Evolutionary conservation across 2,797 vertebrate species (phyloP).

Genomic region (Intellagama lesueurii): DNA sequence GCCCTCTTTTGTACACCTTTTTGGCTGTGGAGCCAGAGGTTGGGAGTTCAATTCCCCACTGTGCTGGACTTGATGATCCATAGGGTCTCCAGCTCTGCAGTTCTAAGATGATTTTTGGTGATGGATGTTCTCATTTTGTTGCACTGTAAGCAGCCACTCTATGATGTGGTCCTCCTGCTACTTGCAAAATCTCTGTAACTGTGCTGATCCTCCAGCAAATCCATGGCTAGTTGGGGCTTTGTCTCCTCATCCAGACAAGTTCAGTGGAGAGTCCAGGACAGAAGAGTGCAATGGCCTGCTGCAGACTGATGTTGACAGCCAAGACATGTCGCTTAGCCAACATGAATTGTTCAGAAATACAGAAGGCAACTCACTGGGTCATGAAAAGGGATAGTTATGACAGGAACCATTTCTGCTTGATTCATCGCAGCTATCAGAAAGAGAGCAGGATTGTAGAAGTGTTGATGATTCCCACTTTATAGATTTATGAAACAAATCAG

Average conservation of each 20-base stretch:
- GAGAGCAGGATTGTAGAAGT: constrained; percentile 9
- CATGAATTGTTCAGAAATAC: neutral
- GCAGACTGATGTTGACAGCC: constrained; percentile 18
- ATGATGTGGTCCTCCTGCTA: no score
- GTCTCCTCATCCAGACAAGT: neutral
- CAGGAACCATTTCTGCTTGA: constrained; percentile 7
- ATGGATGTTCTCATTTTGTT: no score
- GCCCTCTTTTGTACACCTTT: no score
- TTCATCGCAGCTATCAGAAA: constrained; percentile 33
- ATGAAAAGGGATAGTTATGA: constrained; percentile 1
- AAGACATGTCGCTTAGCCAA: neutral
- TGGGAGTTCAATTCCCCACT: no score
- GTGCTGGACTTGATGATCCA: no score
- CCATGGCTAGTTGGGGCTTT: no score
- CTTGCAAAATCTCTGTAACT: no score
- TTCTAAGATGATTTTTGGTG: no score
- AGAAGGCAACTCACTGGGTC: constrained; percentile 15
- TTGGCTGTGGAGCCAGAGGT: no score
- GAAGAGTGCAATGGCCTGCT: neutral
- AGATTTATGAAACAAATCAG: constrained; percentile 37
- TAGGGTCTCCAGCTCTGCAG: no score
- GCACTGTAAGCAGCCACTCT: no score
- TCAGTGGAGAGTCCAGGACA: constrained; percentile 34
- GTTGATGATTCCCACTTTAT: neutral
- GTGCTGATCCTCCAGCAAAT: no score